Conservation (phyloP, 2,113 vertebrate species). For the Engraulis encrasicolus region DNA sequence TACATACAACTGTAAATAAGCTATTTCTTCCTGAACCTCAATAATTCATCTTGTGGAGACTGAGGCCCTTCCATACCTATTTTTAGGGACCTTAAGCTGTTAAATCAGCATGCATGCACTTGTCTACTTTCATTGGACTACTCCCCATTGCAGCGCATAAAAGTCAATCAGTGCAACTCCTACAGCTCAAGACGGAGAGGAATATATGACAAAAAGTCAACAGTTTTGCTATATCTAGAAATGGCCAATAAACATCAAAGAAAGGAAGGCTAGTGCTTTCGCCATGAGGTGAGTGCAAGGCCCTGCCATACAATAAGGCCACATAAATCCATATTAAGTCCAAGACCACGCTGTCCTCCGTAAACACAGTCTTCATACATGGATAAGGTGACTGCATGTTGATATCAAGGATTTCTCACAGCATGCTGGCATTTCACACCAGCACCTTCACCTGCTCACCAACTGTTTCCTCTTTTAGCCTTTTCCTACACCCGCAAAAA, state of each 20-base stretch:
- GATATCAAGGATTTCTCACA: not conserved
- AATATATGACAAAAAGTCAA: not conserved
- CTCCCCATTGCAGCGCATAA: not conserved
- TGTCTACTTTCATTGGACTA: not conserved
- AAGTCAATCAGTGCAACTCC: not conserved
- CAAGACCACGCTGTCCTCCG: not conserved
- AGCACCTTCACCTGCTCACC: too few species aligned
- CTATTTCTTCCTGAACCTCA: not conserved
- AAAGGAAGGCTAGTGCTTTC: not conserved
- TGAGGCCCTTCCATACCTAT: not conserved
- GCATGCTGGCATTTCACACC: not conserved
- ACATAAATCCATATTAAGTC: not conserved
- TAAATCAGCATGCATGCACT: not conserved
- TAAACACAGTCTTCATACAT: not conserved
- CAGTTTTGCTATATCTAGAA: not conserved
- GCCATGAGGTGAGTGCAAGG: not conserved
- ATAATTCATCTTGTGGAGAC: not conserved
- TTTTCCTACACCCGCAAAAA: too few species aligned
- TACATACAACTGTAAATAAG: not conserved
- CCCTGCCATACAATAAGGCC: not conserved
- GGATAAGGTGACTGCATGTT: not conserved
- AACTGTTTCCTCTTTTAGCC: too few species aligned
- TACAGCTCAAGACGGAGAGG: too few species aligned
- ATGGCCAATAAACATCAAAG: not conserved
- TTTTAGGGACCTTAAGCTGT: not conserved